Percentiles rank a stretch among this genome's conserved stretches.
These are phyloP conservation scores for Himantopus leucocephalus DNA, from an alignment of 2,113 vertebrate species.

Conservation along the genomic window DNA sequence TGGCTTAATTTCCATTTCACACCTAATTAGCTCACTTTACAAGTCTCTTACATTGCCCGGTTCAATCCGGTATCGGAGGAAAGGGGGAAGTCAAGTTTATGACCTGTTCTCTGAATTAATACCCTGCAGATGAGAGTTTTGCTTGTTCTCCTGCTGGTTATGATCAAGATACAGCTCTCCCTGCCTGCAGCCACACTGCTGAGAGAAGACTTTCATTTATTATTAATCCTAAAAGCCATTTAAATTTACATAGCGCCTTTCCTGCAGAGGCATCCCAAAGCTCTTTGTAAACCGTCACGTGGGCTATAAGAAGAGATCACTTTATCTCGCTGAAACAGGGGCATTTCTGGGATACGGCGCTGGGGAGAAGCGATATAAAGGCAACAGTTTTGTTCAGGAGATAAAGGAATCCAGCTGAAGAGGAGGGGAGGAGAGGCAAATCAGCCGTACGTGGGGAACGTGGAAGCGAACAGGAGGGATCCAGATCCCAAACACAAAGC, in stretches of 20 bases:
- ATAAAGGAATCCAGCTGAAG: background rate
- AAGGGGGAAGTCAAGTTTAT: background rate
- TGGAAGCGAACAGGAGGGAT: background rate
- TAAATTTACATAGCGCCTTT: background rate
- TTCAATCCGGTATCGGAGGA: background rate
- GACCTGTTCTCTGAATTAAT: background rate
- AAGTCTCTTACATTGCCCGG: background rate
- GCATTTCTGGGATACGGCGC: background rate
- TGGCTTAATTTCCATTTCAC: background rate
- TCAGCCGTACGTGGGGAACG: accelerated
- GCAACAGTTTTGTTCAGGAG: background rate
- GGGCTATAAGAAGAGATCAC: background rate
- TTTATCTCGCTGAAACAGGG: accelerated
- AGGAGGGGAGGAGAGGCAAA: background rate
- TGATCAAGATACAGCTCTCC: background rate
- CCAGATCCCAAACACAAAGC: background rate
- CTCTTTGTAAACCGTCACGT: background rate
- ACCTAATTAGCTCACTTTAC: background rate
- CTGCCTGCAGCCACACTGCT: background rate
- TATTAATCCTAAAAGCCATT: background rate
- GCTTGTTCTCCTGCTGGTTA: background rate
- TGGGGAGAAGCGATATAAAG: background rate
- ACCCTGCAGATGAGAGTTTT: background rate
- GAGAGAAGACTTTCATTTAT: background rate
- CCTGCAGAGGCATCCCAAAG: background rate